Evolutionary conservation across 2,113 vertebrate genomes (phyloP).

Genomic region (Setophaga kirtlandii): DNA sequence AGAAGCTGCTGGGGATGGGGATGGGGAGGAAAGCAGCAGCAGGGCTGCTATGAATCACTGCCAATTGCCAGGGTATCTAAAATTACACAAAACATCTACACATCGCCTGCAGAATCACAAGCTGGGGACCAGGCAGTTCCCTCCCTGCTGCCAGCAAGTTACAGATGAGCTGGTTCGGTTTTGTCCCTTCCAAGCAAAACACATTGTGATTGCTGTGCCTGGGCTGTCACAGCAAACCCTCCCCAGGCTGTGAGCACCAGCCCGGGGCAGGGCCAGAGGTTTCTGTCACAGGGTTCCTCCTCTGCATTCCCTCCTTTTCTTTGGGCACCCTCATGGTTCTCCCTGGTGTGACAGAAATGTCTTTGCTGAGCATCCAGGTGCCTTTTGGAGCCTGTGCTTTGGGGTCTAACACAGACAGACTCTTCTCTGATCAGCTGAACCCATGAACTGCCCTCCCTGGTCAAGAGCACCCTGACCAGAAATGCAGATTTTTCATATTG

Average conservation of each 20-base stretch:
- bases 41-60: conserved; percentile 4
- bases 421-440: not conserved
- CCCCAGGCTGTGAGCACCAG: not conserved
- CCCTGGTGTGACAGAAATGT: not conserved
- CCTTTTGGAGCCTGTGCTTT: not conserved
- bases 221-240: not conserved
- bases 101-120: not conserved
- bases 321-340: not conserved
- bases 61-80: not conserved
- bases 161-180: not conserved
- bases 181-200: not conserved
- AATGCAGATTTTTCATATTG: not conserved
- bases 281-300: not conserved
- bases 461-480: not conserved
- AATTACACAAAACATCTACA: not conserved
- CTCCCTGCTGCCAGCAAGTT: not conserved
- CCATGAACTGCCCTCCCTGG: accelerated
- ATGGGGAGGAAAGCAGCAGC: not conserved
- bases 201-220: not conserved
- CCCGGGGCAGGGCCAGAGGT: not conserved
- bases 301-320: accelerated
- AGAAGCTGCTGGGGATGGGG: not conserved
- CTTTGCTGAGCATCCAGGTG: not conserved
- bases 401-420: not conserved
- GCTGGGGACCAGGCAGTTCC: not conserved